These are phyloP conservation scores for Phaonia tiefii DNA, from an alignment of 2,888 invertebrate species.

Conservation along the genomic window DNA sequence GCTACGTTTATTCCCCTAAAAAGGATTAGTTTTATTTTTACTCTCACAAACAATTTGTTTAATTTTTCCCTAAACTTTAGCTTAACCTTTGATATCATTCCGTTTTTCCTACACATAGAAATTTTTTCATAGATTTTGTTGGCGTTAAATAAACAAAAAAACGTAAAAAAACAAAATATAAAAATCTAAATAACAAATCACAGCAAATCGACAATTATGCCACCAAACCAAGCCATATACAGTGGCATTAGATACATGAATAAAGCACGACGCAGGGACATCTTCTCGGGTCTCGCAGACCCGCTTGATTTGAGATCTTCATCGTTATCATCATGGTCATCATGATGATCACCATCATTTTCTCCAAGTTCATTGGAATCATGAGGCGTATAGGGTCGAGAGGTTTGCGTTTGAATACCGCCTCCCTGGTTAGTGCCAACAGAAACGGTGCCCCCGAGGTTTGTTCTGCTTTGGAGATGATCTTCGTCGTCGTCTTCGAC, in stretches of 20 bases:
- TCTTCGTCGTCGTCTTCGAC: constrained; percentile 75
- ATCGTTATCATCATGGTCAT: constrained; percentile 67
- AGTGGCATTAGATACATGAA: constrained; percentile 90
- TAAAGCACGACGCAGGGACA: constrained; percentile 80
- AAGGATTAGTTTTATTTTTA: constrained; percentile 34
- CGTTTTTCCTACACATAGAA: constrained; percentile 38
- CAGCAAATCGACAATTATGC: constrained; percentile 90
- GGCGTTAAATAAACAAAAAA: constrained; percentile 51
- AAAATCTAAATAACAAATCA: constrained; percentile 82
- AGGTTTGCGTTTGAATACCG: constrained; percentile 71
- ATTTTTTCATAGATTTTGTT: constrained; percentile 42
- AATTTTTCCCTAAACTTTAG: neutral
- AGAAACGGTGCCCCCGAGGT: constrained; percentile 43
- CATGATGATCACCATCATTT: constrained; percentile 71
- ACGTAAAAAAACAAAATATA: constrained; percentile 58
- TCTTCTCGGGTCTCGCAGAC: constrained; percentile 70
- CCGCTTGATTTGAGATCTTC: constrained; percentile 68
- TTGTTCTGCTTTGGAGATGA: constrained; percentile 64
- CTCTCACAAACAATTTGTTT: constrained; percentile 27
- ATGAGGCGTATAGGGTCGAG: constrained; percentile 72
- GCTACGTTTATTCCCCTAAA: constrained; percentile 18
- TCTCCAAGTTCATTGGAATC: constrained; percentile 61
- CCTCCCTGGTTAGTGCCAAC: constrained; percentile 49
- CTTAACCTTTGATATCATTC: constrained; percentile 23
- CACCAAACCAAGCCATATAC: constrained; percentile 92